Conservation (phyloP, 2,888 invertebrate genomes). For the Antheraea assamensis region DNA sequence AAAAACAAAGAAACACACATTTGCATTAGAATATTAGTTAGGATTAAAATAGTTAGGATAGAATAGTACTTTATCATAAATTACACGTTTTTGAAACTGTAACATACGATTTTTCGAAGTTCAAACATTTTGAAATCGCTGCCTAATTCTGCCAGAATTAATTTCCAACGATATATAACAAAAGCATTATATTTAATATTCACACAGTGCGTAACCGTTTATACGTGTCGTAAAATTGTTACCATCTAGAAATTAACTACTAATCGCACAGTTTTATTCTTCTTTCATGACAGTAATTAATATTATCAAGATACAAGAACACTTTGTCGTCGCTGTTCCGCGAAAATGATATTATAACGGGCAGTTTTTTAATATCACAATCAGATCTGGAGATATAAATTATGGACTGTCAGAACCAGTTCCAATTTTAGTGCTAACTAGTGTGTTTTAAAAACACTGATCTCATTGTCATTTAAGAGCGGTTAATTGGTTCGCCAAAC, state of each 20-base stretch:
- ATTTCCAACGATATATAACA: background rate
- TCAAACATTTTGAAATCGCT: background rate
- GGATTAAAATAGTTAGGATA: too few relatives aligned
- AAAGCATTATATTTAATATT: background rate
- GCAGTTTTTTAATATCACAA: background rate
- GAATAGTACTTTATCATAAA: too few relatives aligned
- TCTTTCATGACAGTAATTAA: conserved; percentile 19
- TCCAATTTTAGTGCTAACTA: background rate
- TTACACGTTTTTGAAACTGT: background rate
- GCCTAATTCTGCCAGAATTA: background rate
- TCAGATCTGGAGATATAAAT: background rate
- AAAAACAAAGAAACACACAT: too few relatives aligned
- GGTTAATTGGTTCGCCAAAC: too few relatives aligned
- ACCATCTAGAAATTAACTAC: conserved; percentile 13
- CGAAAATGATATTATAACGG: conserved; percentile 9
- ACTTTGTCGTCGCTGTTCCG: conserved; percentile 2
- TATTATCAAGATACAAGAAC: conserved; percentile 11
- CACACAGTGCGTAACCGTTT: conserved; percentile 14
- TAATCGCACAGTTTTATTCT: conserved; percentile 13
- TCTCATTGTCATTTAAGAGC: too few relatives aligned
- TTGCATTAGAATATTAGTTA: too few relatives aligned
- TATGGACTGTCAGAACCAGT: background rate
- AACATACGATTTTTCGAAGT: background rate
- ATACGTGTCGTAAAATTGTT: conserved; percentile 12
- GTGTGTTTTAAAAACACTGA: background rate